Base-by-base conservation (phyloP, 1,140 invertebrate genomes). In the Diabrotica virgifera region DNA sequence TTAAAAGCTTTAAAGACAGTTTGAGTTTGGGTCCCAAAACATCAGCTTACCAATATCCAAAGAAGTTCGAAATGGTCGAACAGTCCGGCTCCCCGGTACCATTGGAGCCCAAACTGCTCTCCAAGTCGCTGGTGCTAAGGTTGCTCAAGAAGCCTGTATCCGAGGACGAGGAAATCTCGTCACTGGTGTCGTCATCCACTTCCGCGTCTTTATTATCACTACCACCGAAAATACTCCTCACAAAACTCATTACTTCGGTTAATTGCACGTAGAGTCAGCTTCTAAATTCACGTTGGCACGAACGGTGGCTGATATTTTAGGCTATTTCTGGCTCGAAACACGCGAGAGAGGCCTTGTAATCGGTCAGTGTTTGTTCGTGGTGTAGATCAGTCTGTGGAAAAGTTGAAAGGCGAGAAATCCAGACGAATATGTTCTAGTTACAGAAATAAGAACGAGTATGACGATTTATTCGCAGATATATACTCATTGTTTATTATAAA, bases 61-160 rank as follows among this genome's bases (percentile, higher is more conserved):
- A 78, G 66, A 78, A 78, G 59, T 76, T 77, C 1, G 76, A 77
- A 64, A 78, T 77, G 5, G 75, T 70, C 5, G 72, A 72, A 68
- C 77, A 77, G 66, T 78, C 77, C 10, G 77, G 66, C 8, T 78
- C 72, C 8, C 68, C 61, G n/a, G 50, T 14, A 13, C 14, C 64
- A 14, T 35, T 61, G 61, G 51, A 63, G 67, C 63, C 60, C 40
- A 46, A 60, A 62, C 24, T 68, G 5, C 11, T 67, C 24, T 73
- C 72, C 61, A 73, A 51, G 59, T 77, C 74, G 61, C 73, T 74
- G 55, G 70, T 74, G 36, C 71, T 76, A 56, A 67, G 67, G 36
- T 71, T 67, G 35, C 72, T 73, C 38, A 73, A 68, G 61, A 65
- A 75, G 35, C 75, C 77, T 13, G 75, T 75, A 59, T 76, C 75